Evolutionary conservation across 1,140 invertebrate genomes (phyloP).

Genomic region (Dermatophagoides farinae): DNA sequence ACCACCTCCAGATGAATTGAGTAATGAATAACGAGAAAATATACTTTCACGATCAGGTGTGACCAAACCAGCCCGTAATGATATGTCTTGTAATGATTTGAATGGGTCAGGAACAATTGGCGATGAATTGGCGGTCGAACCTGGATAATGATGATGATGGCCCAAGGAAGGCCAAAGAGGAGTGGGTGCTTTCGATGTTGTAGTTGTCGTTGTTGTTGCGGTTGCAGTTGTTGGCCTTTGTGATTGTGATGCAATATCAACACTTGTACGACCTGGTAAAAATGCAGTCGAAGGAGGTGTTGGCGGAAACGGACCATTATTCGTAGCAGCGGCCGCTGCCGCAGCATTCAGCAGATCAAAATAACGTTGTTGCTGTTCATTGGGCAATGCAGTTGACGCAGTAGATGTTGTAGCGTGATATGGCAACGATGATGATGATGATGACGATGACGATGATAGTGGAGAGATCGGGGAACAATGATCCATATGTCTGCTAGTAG

Average conservation of each 20-base stretch:
- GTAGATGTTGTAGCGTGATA: not conserved
- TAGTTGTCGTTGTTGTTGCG: not conserved
- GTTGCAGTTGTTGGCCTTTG: not conserved
- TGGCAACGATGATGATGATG: not conserved
- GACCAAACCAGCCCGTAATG: constrained; percentile 2
- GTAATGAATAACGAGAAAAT: constrained; percentile 11
- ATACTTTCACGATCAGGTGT: constrained; percentile 11
- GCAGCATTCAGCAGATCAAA: no score
- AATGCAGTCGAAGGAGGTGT: not conserved
- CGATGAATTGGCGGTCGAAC: not conserved
- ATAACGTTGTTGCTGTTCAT: not conserved
- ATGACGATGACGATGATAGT: not conserved
- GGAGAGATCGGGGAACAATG: no score
- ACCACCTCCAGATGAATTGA: constrained; percentile 15
- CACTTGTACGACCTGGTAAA: not conserved
- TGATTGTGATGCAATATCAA: not conserved
- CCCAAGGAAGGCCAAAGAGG: not conserved
- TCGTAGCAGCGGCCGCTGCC: no score
- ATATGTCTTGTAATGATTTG: constrained; percentile 12
- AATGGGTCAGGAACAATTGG: constrained; percentile 6
- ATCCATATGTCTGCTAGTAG: no score
- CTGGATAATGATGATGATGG: not conserved
- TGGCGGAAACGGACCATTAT: not conserved
- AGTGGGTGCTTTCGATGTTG: not conserved
- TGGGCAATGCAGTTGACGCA: not conserved